Evolutionary conservation across 2,113 vertebrate species (phyloP), one percentile per base, ranked within the genome.

Genomic region (Limnothrissa miodon): DNA sequence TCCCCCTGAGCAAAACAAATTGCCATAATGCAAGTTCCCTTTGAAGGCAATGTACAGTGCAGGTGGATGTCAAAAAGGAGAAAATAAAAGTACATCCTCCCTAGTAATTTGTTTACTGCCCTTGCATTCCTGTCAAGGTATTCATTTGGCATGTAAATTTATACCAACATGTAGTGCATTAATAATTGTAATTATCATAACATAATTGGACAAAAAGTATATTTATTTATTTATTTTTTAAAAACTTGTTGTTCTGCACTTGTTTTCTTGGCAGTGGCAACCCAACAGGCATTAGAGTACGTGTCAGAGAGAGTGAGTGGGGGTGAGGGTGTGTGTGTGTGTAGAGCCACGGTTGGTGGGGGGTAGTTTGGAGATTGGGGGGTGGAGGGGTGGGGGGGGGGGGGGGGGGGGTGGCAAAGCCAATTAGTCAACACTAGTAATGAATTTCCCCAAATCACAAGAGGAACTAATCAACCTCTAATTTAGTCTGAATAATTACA

Each of bases 401-500:
- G 86, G 85, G 33, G 11, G 5, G 33, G 36, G 33, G 36, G 33
- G 36, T 4, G 86, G 88, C 88, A 87, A 90, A 90, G 88, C 90
- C 91, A 92, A 92, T 93, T 93, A 92, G 83, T 84, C 87, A 82
- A 46, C 42, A 5, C 36, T 9, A 91, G 85, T 92, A 93, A 94
- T 93, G 90, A 90, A 93, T 94, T 92, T 91, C 83, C 83, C 78
- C 85, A 87, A 92, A 87, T 92, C 91, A 92, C 92, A 51, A 88
- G 92, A 92, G 93, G 88, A 91, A 88, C 87, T 86, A 83, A 89
- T 91, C 90, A 89, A 88, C 90, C 91, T 93, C 89, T 89, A 91
- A 81, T 93, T 93, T 92, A 92, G 89, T 91, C 79, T 59, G 87
- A 89, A 92, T 94, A 94, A 94, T 94, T 94, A 93, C 90, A 92